A percentile compares a stretch with the other conserved stretches of the same genome.
These are phyloP conservation scores for Solen grandis DNA, from an alignment of 1,140 invertebrate species.

Conservation along the genomic window DNA sequence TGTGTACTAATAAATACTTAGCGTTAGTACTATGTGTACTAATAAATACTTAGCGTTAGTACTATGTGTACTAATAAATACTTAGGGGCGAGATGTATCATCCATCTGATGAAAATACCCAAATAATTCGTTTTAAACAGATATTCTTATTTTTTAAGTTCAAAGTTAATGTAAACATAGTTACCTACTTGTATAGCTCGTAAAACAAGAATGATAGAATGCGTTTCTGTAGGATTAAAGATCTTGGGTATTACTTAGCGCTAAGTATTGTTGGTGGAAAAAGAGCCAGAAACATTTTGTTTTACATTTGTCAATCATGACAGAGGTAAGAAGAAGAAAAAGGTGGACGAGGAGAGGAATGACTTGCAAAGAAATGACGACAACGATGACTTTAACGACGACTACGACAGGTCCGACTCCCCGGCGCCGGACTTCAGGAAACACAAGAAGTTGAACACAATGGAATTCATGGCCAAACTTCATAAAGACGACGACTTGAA, in stretches of 20 bases:
- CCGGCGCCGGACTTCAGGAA: constrained; percentile 16
- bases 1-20: too few species aligned
- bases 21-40: too few species aligned
- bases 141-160: background rate
- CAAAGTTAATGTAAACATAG: background rate
- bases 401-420: constrained; percentile 14
- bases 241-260: too few species aligned
- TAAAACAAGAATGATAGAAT: background rate
- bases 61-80: too few species aligned
- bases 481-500: constrained; percentile 46
- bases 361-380: constrained; percentile 7
- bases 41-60: too few species aligned
- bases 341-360: background rate
- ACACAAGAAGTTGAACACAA: constrained; percentile 38
- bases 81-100: too few species aligned
- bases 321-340: constrained; percentile 44
- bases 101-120: too few species aligned
- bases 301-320: background rate
- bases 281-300: background rate
- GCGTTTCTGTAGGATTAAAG: background rate
- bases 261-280: background rate
- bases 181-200: background rate
- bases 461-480: constrained; percentile 45
- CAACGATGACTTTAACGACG: constrained; percentile 19
- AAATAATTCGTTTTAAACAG: too few species aligned